These are phyloP conservation scores for Danio aesculapii DNA, from an alignment of 2,797 vertebrate species.

Conservation along the genomic window DNA sequence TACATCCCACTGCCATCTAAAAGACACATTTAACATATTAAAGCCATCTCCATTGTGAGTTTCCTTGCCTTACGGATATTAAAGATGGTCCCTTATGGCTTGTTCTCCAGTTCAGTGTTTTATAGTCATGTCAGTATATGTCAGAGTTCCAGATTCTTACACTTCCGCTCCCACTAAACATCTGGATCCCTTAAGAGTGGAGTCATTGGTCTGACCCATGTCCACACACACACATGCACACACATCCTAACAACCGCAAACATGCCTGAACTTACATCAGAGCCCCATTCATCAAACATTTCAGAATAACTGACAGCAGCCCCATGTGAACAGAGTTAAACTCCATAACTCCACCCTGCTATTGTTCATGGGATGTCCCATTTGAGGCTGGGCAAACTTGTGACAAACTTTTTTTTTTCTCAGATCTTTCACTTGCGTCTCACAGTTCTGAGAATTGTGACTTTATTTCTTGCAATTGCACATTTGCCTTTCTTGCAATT, in stretches of 20 bases:
- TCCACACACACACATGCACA: neutral
- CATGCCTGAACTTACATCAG: conserved; percentile 37
- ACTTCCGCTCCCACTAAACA: conserved; percentile 35
- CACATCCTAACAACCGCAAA: conserved; percentile 26
- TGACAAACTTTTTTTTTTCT: too few relatives aligned
- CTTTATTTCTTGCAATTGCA: too few relatives aligned
- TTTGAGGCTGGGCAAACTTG: too few relatives aligned
- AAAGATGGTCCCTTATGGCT: neutral
- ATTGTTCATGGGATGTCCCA: too few relatives aligned
- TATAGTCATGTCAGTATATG: conserved; percentile 22
- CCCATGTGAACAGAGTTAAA: too few relatives aligned
- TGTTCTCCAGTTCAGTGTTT: conserved; percentile 1
- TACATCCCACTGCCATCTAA: neutral
- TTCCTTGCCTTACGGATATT: neutral
- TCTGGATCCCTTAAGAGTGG: conserved; percentile 46
- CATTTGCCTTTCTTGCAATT: too few relatives aligned
- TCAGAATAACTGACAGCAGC: neutral
- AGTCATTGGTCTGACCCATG: conserved; percentile 10
- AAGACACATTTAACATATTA: neutral
- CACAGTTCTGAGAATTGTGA: too few relatives aligned
- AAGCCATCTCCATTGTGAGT: neutral
- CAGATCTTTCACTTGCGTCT: too few relatives aligned
- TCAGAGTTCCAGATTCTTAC: neutral
- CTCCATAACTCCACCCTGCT: too few relatives aligned
- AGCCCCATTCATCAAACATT: conserved; percentile 25